These are phyloP conservation scores for Rhabdomys dilectus DNA, from an alignment of 2,113 vertebrate genomes.

Conservation along the genomic window DNA sequence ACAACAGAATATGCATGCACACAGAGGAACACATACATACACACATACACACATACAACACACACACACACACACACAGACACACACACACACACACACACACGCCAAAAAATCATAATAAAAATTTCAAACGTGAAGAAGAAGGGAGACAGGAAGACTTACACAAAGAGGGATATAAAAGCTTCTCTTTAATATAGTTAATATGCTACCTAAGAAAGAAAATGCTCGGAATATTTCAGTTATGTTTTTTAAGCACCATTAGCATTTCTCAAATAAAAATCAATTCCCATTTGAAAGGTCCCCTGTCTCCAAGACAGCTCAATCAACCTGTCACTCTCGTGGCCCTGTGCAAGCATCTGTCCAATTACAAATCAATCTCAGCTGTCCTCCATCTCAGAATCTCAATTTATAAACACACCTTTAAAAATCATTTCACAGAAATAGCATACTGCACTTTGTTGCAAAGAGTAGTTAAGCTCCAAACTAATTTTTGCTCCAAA, in stretches of 20 bases:
- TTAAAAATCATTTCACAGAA: conserved; percentile 27
- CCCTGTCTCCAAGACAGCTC: conserved; percentile 57
- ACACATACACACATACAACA: not conserved
- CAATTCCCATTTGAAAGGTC: conserved; percentile 60
- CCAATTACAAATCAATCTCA: conserved; percentile 54
- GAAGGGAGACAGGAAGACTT: conserved; percentile 13
- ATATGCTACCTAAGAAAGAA: conserved; percentile 61
- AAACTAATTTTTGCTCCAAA: conserved; percentile 28
- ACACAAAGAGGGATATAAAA: not conserved
- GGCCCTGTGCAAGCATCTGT: not conserved
- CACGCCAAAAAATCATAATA: not conserved
- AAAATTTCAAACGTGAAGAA: conserved; percentile 27
- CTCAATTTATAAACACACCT: conserved; percentile 13
- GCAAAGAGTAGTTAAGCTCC: conserved; percentile 21
- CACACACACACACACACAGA: not conserved
- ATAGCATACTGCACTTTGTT: not conserved
- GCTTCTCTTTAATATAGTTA: conserved; percentile 36
- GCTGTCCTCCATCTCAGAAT: conserved; percentile 16
- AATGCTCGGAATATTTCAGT: conserved; percentile 31
- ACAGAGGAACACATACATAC: not conserved
- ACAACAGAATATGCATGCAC: not conserved
- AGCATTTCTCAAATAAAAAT: conserved; percentile 75
- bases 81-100: not conserved
- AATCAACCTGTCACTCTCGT: conserved; percentile 56
- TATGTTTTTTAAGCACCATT: conserved; percentile 61